Conservation (phyloP, 2,888 invertebrate species). For the Macaria notata region DNA sequence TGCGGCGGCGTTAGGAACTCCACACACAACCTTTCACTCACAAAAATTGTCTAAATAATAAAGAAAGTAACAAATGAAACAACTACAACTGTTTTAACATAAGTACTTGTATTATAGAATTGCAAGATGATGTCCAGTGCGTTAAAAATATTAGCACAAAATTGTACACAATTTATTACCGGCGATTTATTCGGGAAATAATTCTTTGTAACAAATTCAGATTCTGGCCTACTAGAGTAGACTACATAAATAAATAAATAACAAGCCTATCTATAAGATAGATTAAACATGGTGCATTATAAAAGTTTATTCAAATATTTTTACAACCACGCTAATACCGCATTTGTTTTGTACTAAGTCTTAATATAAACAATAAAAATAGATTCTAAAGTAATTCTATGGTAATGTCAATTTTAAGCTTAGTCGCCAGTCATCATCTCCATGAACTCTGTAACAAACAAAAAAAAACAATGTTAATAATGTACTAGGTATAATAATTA, state of each 20-base stretch:
- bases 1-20: too few relatives aligned
- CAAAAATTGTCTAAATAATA: too few relatives aligned
- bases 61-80: too few relatives aligned
- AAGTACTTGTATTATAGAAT: constrained; percentile 27
- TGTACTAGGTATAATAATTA: too few relatives aligned
- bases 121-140: constrained; percentile 41
- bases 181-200: constrained; percentile 74
- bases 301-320: constrained; percentile 11
- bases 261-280: constrained; percentile 72
- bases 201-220: constrained; percentile 63
- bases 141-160: constrained; percentile 72
- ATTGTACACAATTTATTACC: constrained; percentile 54
- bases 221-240: constrained; percentile 43
- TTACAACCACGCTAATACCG: constrained; percentile 71
- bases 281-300: constrained; percentile 49
- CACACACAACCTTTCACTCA: too few relatives aligned
- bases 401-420: constrained; percentile 46
- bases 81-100: constrained; percentile 9
- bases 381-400: constrained; percentile 60
- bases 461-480: constrained; percentile 13
- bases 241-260: constrained; percentile 33
- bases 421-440: constrained; percentile 97
- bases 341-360: constrained; percentile 72
- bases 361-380: constrained; percentile 59
- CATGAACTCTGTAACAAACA: constrained; percentile 90